Conservation (phyloP, 2,113 vertebrate species). For the Mus spicilegus region DNA sequence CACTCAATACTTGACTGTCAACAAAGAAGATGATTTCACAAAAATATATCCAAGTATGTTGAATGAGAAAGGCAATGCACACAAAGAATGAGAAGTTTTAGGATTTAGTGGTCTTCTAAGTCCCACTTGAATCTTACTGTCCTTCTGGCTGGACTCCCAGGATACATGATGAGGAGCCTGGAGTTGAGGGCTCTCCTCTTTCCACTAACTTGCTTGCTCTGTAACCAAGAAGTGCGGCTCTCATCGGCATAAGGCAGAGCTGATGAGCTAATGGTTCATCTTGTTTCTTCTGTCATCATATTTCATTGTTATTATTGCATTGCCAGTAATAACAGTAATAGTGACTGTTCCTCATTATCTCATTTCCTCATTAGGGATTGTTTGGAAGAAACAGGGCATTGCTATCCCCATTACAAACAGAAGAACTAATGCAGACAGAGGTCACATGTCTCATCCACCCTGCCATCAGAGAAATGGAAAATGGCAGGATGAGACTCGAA, state of each 20-base stretch:
- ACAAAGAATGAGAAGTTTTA: neutral
- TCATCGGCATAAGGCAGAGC: neutral
- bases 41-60: neutral
- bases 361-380: constrained; percentile 70
- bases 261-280: neutral
- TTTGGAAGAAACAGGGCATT: constrained; percentile 57
- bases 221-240: neutral
- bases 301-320: constrained; percentile 63
- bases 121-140: neutral
- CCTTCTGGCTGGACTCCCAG: neutral
- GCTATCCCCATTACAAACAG: constrained; percentile 29
- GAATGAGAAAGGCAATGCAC: neutral
- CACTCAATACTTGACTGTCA: neutral
- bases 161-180: neutral
- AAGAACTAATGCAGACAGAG: constrained; percentile 36
- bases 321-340: constrained; percentile 62
- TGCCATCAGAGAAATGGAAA: neutral
- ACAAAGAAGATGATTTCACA: constrained; percentile 24
- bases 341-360: constrained; percentile 55
- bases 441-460: neutral
- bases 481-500: neutral
- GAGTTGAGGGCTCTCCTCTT: neutral
- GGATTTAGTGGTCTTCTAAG: neutral
- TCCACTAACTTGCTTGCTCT: neutral
- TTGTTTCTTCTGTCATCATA: constrained; percentile 29